phyloP scores from a whole-genome alignment of 2,113 vertebrate genomes.

The Phalacrocorax carbo region DNA sequence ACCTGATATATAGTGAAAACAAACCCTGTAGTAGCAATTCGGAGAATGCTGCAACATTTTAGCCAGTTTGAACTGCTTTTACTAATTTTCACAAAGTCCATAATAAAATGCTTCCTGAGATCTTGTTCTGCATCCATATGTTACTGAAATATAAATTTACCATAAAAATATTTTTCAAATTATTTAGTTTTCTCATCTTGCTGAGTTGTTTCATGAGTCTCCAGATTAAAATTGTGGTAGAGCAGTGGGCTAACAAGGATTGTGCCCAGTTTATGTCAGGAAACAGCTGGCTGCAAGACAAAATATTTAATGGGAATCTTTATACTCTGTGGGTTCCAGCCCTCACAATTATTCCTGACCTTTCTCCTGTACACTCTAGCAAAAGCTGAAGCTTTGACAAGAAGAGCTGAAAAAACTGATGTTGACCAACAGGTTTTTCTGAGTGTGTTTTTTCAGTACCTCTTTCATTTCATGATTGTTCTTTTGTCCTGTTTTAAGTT shows the following conservation, averaged over 20 bases:
- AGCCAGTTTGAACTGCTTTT: not conserved
- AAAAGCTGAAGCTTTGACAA: not conserved
- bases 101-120: not conserved
- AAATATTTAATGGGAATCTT: not conserved
- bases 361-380: not conserved
- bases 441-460: not conserved
- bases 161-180: not conserved
- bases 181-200: not conserved
- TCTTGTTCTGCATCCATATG: not conserved
- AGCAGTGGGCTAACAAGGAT: not conserved
- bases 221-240: not conserved
- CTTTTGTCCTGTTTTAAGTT: not conserved
- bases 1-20: not conserved
- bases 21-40: not conserved
- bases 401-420: not conserved
- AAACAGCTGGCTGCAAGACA: not conserved
- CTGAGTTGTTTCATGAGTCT: not conserved
- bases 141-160: not conserved
- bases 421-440: not conserved
- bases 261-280: conserved; percentile 1
- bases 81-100: not conserved
- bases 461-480: not conserved
- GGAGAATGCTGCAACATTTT: not conserved
- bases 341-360: not conserved
- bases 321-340: not conserved